A percentile compares a stretch with the other conserved stretches of the same genome.
Evolutionary conservation across 35 echinoderm and acorn worm species (phyloP).

Genomic region (Eucidaris tribuloides): DNA sequence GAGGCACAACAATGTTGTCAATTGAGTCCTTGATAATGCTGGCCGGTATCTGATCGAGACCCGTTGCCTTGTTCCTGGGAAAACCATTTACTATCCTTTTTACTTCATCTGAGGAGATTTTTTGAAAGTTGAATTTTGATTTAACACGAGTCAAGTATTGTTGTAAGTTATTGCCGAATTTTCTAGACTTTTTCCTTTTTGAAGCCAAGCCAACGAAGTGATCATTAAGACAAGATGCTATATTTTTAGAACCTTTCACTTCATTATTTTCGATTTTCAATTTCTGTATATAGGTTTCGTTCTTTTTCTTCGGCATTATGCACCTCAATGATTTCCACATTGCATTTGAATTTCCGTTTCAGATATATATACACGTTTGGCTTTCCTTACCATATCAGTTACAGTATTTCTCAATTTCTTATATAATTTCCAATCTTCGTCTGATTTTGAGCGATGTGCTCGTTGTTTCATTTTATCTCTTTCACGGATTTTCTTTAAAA

Average conservation of each 20-base stretch:
- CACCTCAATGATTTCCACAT: constrained; percentile 8
- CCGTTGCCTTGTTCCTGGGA: not conserved
- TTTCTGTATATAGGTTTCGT: not conserved
- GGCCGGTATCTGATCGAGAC: constrained; percentile 6
- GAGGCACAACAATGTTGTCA: not conserved
- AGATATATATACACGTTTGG: not conserved
- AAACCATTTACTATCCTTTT: not conserved
- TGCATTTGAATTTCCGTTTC: not conserved
- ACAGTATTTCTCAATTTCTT: not conserved
- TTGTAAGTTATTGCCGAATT: not conserved
- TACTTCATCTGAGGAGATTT: not conserved
- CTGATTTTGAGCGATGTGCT: not conserved
- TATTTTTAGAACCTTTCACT: not conserved
- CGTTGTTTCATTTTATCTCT: not conserved
- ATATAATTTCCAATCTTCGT: not conserved
- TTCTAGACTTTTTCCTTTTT: not conserved
- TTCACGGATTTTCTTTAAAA: not conserved
- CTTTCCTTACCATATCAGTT: not conserved
- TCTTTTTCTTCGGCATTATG: not conserved
- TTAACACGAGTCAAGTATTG: not conserved
- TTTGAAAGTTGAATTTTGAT: not conserved
- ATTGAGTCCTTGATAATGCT: not conserved
- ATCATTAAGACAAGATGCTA: not conserved
- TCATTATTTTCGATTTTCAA: not conserved
- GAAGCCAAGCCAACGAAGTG: not conserved